Evolutionary conservation across 2,888 invertebrate species (phyloP), one percentile per base, ranked within the genome.

Genomic region (Polydrusus tereticollis): DNA sequence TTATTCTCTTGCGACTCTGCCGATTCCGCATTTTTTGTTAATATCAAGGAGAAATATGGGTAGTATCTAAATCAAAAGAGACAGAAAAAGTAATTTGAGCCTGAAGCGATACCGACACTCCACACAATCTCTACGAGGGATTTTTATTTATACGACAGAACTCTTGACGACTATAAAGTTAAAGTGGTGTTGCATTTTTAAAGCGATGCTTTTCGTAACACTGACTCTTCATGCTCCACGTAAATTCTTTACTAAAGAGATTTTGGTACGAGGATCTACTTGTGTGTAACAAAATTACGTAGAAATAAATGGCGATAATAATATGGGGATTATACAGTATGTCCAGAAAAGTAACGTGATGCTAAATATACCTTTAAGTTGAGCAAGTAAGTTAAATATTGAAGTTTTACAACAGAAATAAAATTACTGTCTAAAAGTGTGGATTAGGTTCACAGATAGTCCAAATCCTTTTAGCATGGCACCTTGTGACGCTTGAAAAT

Each of bases 121-220:
- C 16, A 5, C 14, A 33, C 7, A 18, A 58, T 58, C 58, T 58
- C 55, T 52, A 21, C 21, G 5, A 14, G 64, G 64, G 52, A 43
- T 38, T 66, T 66, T 66, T 45, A 43, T 58, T 43, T 52, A 21
- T 62, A 62, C 62, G 62, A 62, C 45, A 43, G 33, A 29, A 63
- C 63, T 12, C 69, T 64, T 43, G 69, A 69, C 63, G 69, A 69
- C 58, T 71, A 36, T 66, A 71, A 71, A 71, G 64, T 71, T 71
- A 66, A 66, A 71, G 71, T 71, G 64, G 18, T 59, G 47, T 55
- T 71, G 66, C 63, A 71, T 71, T 71, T 71, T 71, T 71, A 66
- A 71, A 57, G 26, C 55, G 66, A 12, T 14, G 12, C 18, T 21
- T 7, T 36, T 43, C 41, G 41, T 20, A 20, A 36, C 36, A 36